phyloP scores from a whole-genome alignment of 2,113 vertebrate genomes.

The Sula dactylatra region DNA sequence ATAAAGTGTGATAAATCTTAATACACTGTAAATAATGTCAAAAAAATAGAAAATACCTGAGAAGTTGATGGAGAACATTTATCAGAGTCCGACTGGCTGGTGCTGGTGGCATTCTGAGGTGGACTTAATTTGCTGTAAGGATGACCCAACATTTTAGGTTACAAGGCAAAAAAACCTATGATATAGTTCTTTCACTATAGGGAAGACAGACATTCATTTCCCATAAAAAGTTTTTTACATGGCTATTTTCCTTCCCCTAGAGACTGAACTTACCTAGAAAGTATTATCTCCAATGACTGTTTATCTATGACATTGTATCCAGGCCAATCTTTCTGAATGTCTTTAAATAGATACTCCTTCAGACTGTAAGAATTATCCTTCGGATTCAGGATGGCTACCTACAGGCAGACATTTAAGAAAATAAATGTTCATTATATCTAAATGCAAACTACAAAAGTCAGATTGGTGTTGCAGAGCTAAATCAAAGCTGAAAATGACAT shows the following conservation, averaged over 20 bases:
- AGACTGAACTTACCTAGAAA: slow-evolving; percentile 79
- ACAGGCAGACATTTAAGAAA: slow-evolving; percentile 4
- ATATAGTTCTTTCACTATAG: background rate
- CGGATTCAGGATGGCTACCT: slow-evolving; percentile 89
- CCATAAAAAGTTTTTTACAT: background rate
- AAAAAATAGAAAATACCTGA: slow-evolving; percentile 65
- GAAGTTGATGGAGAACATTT: slow-evolving; percentile 46
- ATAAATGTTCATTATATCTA: background rate
- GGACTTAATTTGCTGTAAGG: slow-evolving; percentile 73
- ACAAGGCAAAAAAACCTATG: background rate
- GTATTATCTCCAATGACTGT: slow-evolving; percentile 78
- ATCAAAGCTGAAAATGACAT: background rate
- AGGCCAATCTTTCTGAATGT: slow-evolving; percentile 90
- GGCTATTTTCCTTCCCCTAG: background rate
- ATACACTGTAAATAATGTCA: background rate
- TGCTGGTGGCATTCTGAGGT: slow-evolving; percentile 65
- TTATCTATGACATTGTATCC: slow-evolving; percentile 88
- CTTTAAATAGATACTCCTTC: slow-evolving; percentile 89
- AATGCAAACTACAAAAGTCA: background rate
- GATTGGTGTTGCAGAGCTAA: background rate
- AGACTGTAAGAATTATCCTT: slow-evolving; percentile 89
- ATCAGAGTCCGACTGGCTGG: slow-evolving; percentile 31
- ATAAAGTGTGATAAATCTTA: background rate
- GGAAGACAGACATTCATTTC: background rate
- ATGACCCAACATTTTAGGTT: slow-evolving; percentile 48